These are phyloP conservation scores for Melanocharis versteri DNA, from an alignment of 2,113 vertebrate genomes.

Conservation along the genomic window DNA sequence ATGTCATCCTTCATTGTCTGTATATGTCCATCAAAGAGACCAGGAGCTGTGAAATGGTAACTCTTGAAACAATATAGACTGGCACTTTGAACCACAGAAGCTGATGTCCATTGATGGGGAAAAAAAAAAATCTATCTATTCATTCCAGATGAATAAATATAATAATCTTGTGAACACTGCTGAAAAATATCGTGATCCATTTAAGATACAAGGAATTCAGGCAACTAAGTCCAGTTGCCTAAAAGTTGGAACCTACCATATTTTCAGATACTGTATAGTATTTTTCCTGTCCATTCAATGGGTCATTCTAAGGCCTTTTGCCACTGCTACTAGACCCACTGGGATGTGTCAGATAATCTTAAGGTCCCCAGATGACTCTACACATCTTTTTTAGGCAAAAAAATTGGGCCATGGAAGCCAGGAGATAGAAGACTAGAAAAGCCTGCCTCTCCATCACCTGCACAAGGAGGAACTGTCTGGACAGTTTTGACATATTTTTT, in stretches of 20 bases:
- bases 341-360: background rate
- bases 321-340: background rate
- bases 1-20: background rate
- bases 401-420: background rate
- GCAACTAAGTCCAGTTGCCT: background rate
- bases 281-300: background rate
- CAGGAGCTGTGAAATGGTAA: background rate
- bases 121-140: background rate
- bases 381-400: background rate
- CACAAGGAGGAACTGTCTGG: background rate
- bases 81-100: background rate
- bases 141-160: background rate
- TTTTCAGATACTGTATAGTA: background rate
- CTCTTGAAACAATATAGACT: background rate
- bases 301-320: background rate
- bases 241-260: background rate
- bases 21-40: background rate
- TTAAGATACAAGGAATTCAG: background rate
- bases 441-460: background rate
- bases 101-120: background rate
- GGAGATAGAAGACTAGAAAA: background rate
- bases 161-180: background rate
- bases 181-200: background rate
- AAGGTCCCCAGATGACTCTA: background rate
- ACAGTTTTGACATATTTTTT: background rate